phyloP scores from a whole-genome alignment of 1,140 invertebrate genomes.

The Chironomus tepperi region DNA sequence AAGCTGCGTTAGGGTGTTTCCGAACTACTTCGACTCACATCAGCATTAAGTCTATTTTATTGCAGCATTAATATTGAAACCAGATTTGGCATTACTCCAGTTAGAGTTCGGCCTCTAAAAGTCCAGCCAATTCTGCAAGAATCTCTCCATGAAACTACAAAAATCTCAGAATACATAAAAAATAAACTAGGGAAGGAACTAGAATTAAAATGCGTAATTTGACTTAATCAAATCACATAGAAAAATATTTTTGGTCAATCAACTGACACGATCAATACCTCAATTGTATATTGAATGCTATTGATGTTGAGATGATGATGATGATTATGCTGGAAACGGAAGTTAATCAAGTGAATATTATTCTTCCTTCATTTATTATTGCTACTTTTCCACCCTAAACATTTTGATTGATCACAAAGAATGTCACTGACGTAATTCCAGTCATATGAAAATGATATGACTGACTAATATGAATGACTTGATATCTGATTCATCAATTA shows the following conservation, averaged over 20 bases:
- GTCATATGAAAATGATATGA: too few species aligned
- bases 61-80: too few species aligned
- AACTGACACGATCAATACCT: neutral
- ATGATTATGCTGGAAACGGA: neutral
- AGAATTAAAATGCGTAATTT: neutral
- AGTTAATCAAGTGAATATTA: slow-evolving; percentile 20
- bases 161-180: too few species aligned
- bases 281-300: neutral
- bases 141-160: too few species aligned
- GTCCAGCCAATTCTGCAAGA: too few species aligned
- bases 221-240: neutral
- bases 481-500: neutral
- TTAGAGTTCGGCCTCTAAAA: too few species aligned
- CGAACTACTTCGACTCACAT: too few species aligned
- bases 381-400: neutral
- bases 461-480: too few species aligned
- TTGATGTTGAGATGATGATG: neutral
- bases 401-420: neutral
- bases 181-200: too few species aligned
- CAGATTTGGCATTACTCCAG: too few species aligned
- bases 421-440: neutral
- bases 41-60: neutral
- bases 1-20: too few species aligned
- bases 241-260: slow-evolving; percentile 20
- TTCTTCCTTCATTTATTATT: neutral